Base-by-base conservation (phyloP, 2,797 vertebrate genomes). In the Austrolebias charrua region DNA sequence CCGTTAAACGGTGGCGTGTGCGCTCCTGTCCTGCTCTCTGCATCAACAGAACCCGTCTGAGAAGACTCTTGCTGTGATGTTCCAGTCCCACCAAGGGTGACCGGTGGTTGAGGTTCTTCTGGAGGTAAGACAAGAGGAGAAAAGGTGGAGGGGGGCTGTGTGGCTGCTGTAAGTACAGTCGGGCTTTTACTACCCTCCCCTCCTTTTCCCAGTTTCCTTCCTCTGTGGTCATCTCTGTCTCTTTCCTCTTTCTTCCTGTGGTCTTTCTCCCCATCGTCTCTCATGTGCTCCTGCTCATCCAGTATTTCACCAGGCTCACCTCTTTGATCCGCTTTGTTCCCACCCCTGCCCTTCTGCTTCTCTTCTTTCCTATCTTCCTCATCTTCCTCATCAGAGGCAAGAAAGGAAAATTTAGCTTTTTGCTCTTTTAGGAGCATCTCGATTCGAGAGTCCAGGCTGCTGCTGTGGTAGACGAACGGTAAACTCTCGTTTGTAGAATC, bases 361-460 rank as follows among this genome's bases (percentile, higher is more conserved):
- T 87, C 89, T 56, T 92, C 91, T 45, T 91, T 92, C 51, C 89
- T 91, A 18, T 95, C 94, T n/a, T 96, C 95, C 57, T 97, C 95
- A 0, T 96, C 95, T 48, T 97, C 96, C 1, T 95, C 94, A 20
- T 97, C 95, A 0, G 94, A 96, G 7, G 92, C 92, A 9, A 97
- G 90, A 77, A 97, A 97, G 45, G 95, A 96, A 75, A 97, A 97
- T 65, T 97, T 97, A 4, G 94, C 94, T 66, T 96, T 94, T 73
- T 97, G 96, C 63, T 97, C 96, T 73, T 96, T 96, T 5, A 97
- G 78, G 64, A 97, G 86, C 93, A 96, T 96, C 82, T 96, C 96
- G 1, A 97, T 97, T 19, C 96, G 95, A 2, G 96, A 97, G 87
- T 97, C 96, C 44, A 97, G 86, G 80, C 96, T 97, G 88, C 95